Percentiles rank a stretch among this genome's conserved stretches.
These are phyloP conservation scores for Tetrax tetrax DNA, from an alignment of 2,113 vertebrate species.

Conservation along the genomic window DNA sequence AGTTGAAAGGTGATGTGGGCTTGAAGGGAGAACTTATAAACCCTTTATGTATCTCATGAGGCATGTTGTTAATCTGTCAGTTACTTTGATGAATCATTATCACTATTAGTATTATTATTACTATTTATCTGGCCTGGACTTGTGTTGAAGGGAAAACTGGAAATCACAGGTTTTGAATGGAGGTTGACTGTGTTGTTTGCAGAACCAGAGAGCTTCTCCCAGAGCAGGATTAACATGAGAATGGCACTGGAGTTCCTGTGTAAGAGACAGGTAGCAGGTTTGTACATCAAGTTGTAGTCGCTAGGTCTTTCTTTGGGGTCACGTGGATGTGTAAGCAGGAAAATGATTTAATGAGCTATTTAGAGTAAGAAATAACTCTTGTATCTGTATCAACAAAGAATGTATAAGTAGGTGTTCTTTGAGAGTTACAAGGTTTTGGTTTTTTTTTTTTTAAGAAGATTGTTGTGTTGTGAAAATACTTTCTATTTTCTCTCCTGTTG, in stretches of 20 bases:
- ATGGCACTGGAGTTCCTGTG: background rate
- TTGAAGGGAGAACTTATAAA: background rate
- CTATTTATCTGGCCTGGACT: background rate
- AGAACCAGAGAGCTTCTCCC: background rate
- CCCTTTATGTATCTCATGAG: background rate
- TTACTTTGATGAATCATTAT: background rate
- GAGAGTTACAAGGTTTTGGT: background rate
- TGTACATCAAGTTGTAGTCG: rapidly evolving
- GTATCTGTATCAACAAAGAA: background rate
- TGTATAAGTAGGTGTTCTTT: background rate
- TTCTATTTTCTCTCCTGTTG: background rate
- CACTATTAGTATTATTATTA: background rate
- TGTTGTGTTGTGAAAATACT: background rate
- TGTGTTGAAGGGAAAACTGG: background rate
- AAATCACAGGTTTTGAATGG: background rate
- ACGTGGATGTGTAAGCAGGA: background rate
- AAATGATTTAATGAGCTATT: background rate
- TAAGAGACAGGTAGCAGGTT: background rate
- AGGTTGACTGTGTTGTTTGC: background rate
- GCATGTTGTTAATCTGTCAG: background rate
- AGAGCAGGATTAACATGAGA: background rate
- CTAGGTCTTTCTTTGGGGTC: background rate
- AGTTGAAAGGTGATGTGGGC: background rate
- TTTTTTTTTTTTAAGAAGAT: background rate
- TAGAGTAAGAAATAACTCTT: background rate